Conservation (phyloP, 1,140 invertebrate species). For the Pseudomyrmex concolor region DNA sequence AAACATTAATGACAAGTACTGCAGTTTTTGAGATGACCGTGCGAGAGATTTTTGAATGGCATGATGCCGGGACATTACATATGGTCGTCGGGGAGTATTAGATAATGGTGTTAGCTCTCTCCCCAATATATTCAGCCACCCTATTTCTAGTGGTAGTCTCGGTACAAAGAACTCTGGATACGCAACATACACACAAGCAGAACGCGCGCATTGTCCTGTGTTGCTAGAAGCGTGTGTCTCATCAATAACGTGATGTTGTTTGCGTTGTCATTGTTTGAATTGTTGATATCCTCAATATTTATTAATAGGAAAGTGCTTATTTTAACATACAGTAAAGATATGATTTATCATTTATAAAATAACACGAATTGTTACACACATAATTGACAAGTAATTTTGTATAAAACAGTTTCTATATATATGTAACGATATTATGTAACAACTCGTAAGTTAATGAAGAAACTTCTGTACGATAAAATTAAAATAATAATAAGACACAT, state of each 20-base stretch:
- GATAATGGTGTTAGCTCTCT: conserved; percentile 83
- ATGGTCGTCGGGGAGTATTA: conserved; percentile 83
- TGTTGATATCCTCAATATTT: conserved; percentile 17
- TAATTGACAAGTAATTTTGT: not conserved
- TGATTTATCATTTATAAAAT: not conserved
- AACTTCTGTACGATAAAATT: not conserved
- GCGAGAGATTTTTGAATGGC: conserved; percentile 77
- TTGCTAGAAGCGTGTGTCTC: conserved; percentile 59
- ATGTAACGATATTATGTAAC: not conserved
- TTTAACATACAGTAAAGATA: conserved; percentile 6
- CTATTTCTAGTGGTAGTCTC: conserved; percentile 73
- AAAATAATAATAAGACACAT: not conserved
- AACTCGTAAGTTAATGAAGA: not conserved
- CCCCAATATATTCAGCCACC: conserved; percentile 70
- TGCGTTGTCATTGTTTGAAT: conserved; percentile 72
- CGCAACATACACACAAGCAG: conserved; percentile 73
- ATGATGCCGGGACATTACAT: conserved; percentile 82
- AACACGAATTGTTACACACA: not conserved
- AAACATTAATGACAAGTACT: not conserved
- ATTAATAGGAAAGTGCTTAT: not conserved
- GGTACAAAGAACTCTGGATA: conserved; percentile 78
- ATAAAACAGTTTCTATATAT: not conserved
- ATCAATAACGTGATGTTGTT: conserved; percentile 72
- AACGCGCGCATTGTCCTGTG: conserved; percentile 76
- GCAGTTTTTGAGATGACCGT: conserved; percentile 39